Evolutionary conservation across 2,113 vertebrate genomes (phyloP).

Genomic region (Rhea americana): DNA sequence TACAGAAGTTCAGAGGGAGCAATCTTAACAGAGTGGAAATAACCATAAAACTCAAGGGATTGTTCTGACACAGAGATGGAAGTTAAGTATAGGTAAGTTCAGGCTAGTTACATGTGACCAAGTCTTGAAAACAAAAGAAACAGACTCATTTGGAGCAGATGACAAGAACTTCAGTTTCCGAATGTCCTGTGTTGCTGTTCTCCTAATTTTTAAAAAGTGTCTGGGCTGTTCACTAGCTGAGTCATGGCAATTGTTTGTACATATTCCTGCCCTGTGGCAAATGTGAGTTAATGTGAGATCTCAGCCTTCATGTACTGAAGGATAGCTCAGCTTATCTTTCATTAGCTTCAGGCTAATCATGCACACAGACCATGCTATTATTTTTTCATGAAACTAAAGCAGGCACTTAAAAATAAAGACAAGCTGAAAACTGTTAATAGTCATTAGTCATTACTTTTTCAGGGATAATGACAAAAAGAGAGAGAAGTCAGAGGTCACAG

Average conservation of each 20-base stretch:
- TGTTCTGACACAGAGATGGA: not conserved
- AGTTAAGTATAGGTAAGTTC: not conserved
- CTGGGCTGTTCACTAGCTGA: not conserved
- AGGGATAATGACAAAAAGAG: not conserved
- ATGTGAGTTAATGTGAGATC: not conserved
- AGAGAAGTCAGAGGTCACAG: not conserved
- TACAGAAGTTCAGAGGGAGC: slow-evolving; percentile 1
- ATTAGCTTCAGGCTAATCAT: not conserved
- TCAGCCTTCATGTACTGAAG: not conserved
- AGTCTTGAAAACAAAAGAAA: not conserved
- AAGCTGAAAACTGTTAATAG: not conserved
- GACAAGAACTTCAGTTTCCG: not conserved
- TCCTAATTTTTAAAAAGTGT: not conserved
- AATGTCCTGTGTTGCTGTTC: not conserved
- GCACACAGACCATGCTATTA: not conserved
- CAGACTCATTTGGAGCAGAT: not conserved
- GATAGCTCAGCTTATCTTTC: not conserved
- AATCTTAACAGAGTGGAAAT: slow-evolving; percentile 1
- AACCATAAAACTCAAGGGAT: slow-evolving; percentile 14
- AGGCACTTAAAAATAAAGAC: not conserved
- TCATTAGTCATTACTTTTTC: not conserved
- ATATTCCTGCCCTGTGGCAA: not conserved
- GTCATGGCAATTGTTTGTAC: not conserved
- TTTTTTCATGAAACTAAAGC: not conserved
- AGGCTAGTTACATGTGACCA: not conserved